Evolutionary conservation across 30 jellyfish, hydroid and myxozoan genomes (phyloP).

Genomic region (Cassiopea xamachana): DNA sequence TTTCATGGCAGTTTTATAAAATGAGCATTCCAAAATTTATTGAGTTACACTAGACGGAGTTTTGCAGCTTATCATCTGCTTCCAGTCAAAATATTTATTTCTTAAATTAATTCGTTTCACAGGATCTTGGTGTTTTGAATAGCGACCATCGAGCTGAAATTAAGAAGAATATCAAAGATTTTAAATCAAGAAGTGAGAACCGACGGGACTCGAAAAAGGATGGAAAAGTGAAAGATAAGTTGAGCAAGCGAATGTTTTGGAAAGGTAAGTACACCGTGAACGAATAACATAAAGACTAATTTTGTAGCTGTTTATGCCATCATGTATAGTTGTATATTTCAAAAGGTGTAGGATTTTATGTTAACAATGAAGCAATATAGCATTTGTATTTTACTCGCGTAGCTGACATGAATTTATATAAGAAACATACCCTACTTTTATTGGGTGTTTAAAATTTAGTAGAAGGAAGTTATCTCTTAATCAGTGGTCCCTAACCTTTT

Average conservation of each 20-base stretch:
- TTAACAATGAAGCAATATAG: neutral
- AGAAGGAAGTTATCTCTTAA: too few species aligned
- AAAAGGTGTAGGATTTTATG: neutral
- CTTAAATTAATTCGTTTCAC: neutral
- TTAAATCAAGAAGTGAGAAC: constrained; percentile 51
- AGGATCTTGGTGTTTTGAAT: constrained; percentile 88
- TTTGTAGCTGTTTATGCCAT: neutral
- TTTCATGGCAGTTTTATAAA: too few species aligned
- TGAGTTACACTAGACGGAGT: too few species aligned
- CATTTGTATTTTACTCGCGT: neutral
- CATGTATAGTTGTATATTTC: constrained; percentile 6
- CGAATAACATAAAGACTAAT: constrained; percentile 5
- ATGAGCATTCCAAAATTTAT: too few species aligned
- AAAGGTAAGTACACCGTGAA: constrained; percentile 92
- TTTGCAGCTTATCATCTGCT: too few species aligned
- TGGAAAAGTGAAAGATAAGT: constrained; percentile 68
- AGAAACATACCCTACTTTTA: too few species aligned
- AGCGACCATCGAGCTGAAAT: constrained; percentile 84
- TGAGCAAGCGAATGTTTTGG: constrained; percentile 76
- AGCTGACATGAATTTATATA: too few species aligned
- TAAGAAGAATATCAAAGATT: constrained; percentile 83
- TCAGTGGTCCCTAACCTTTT: too few species aligned
- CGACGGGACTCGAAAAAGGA: constrained; percentile 74
- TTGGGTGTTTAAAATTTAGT: too few species aligned
- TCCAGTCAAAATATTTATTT: too few species aligned